phyloP scores from a whole-genome alignment of 53 echinoderm and acorn worm genomes.

The Astropecten irregularis region DNA sequence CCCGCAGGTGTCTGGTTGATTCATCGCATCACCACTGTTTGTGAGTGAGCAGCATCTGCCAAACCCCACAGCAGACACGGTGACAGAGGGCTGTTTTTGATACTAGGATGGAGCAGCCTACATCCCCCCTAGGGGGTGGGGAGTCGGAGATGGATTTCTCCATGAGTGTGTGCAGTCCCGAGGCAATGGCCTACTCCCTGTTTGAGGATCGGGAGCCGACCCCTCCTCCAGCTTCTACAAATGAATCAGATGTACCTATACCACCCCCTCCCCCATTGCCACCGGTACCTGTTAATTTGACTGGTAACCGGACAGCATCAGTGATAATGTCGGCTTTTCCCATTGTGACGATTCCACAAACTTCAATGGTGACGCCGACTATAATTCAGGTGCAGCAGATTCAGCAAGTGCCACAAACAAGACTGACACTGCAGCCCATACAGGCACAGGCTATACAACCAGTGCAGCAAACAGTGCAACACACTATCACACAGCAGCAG shows the following conservation, averaged over 20 bases:
- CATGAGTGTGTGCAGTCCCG: slow-evolving; percentile 53
- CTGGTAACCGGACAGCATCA: slow-evolving; percentile 43
- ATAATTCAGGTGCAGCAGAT: slow-evolving; percentile 52
- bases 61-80: background rate
- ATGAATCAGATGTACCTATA: slow-evolving; percentile 6
- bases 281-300: slow-evolving; percentile 27
- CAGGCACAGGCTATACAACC: slow-evolving; percentile 33
- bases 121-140: slow-evolving; percentile 39
- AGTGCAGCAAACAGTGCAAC: slow-evolving; percentile 43
- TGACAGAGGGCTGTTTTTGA: background rate
- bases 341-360: slow-evolving; percentile 51
- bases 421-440: slow-evolving; percentile 48
- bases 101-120: slow-evolving; percentile 41
- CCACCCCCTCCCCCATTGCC: slow-evolving; percentile 43
- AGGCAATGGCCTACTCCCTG: slow-evolving; percentile 49
- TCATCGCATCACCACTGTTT: background rate
- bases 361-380: slow-evolving; percentile 36
- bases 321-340: slow-evolving; percentile 49
- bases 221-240: slow-evolving; percentile 4
- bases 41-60: background rate
- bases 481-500: slow-evolving; percentile 46
- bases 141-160: slow-evolving; percentile 57
- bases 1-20: no score
- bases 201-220: slow-evolving; percentile 43
- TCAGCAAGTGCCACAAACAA: slow-evolving; percentile 34